Evolutionary conservation across 2,797 vertebrate species (phyloP), one percentile per base, ranked within the genome.

Genomic region (Tokudaia tokunoshimensis): DNA sequence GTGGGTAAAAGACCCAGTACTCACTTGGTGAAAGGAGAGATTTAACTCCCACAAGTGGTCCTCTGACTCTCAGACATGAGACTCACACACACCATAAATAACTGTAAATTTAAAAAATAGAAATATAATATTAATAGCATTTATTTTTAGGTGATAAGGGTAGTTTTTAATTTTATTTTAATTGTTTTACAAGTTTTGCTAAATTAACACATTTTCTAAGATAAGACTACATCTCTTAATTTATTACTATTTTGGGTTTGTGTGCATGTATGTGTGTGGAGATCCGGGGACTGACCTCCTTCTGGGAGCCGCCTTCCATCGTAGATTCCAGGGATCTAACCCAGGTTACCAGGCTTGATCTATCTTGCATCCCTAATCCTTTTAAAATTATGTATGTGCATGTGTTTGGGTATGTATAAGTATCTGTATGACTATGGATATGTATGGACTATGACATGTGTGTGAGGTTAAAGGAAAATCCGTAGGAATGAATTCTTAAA

Each of bases 151-250:
- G 34, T 87, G 52, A 76, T 87, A 81, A 90, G 50, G 84, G 52
- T 75, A 76, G 31, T 59, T 82, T 37, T 86, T 93, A 91, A 75
- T 82, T 94, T 95, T 89, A 95, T 79, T 59, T 94, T 91, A 84
- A 88, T 89, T 91, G 19, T 85, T 94, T 74, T 75, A 88, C 57
- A 95, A 55, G 29, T 95, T 90, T 90, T 84, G n/a, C 34, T 80
- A 57, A 83, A 57, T 75, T 94, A 84, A 52, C 9, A 67, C 4
- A 59, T 76, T 70, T 94, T 44, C 52, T 95, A 74, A 31, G 63
- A 63, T 24, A 50, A 72, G 57, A 59, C 50, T 84, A n/a, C 6
- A 26, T 47, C 31, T 63, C 52, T 86, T 67, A 44, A 55, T n/a
- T 52, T 31, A 70, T n/a, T 34, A 50, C n/a, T 52, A 70, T 52